Base-by-base conservation (phyloP, 2,797 vertebrate species). In the Ataeniobius toweri region DNA sequence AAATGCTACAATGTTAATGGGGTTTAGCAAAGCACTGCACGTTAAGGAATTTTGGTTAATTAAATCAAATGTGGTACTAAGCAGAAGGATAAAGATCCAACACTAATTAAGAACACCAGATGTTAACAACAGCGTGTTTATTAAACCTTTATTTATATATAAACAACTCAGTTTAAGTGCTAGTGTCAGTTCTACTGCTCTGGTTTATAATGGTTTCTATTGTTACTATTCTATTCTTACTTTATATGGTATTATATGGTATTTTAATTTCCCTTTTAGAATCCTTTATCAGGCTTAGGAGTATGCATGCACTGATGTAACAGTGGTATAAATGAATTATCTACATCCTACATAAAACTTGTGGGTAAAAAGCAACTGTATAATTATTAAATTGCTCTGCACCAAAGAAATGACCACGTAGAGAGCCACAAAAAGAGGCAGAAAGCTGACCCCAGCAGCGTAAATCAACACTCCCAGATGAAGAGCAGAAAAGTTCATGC, bases 201-300 rank as follows among this genome's bases (percentile, higher is more conserved):
- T 10, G 44, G 84, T 91, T 86, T 71, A 83, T 77, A 86, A 68
- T 46, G 72, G 80, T 82, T 80, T 91, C 89, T 85, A 92, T 92
- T 92, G 92, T 87, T 91, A 82, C 61, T 83, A 31, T 31, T 31
- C 31, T 31, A 31, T 31, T 31, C 31, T 31, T 31, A 31, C 31
- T 31, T 31, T 31, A 31, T 31, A 31, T 31, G 31, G 31, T 31
- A 31, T 75, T 86, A 89, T 83, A 81, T 85, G 77, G 86, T 77
- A 81, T 80, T 86, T 87, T 88, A 71, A 88, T 86, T 94, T 95
- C 94, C 94, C 94, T 95, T 95, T 94, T 93, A 93, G 87, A 92
- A 93, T 93, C 92, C 93, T 88, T 85, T 80, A 89, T 83, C 75
- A 85, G 79, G 77, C 56, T 82, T 56, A 76, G 69, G 46, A 77